Percentiles rank a stretch among this genome's conserved stretches.
phyloP scores from a whole-genome alignment of 2,797 vertebrate species.

The Morelia viridis region DNA sequence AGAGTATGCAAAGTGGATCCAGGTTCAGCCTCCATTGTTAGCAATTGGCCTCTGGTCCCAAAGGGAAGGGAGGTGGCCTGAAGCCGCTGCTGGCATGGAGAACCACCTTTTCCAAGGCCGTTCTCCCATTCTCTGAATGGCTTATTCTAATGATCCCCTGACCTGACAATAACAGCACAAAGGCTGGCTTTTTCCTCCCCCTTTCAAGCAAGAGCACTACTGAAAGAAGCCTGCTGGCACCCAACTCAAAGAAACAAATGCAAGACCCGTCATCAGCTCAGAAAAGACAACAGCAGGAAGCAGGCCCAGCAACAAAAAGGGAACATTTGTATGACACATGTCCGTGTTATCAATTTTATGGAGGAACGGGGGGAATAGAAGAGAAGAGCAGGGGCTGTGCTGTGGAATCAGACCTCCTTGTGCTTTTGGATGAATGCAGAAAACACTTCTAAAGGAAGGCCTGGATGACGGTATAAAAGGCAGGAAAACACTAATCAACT shows the following conservation, averaged over 20 bases:
- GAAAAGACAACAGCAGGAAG: constrained; percentile 49
- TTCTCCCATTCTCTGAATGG: constrained; percentile 20
- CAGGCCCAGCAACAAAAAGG: constrained; percentile 43
- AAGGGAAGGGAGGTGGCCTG: neutral
- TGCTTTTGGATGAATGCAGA: constrained; percentile 29
- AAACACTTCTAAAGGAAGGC: neutral
- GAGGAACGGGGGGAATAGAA: constrained; percentile 56
- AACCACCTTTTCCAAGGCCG: neutral
- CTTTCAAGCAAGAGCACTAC: fast-evolving
- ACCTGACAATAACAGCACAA: constrained; percentile 39
- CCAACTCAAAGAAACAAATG: constrained; percentile 53
- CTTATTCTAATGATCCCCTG: constrained; percentile 51
- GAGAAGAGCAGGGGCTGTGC: constrained; percentile 13
- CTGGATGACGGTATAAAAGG: neutral
- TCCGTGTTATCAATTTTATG: constrained; percentile 29
- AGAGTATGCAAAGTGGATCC: constrained; percentile 22
- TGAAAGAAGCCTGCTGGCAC: constrained; percentile 26
- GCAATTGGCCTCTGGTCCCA: constrained; percentile 26
- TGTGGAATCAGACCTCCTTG: neutral
- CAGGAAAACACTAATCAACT: constrained; percentile 11
- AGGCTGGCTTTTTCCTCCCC: neutral
- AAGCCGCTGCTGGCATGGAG: neutral
- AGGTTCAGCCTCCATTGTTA: constrained; percentile 36
- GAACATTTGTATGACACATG: neutral
- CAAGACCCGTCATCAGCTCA: constrained; percentile 39